phyloP scores from a whole-genome alignment of 2,113 vertebrate species.

The Chinchilla lanigera region DNA sequence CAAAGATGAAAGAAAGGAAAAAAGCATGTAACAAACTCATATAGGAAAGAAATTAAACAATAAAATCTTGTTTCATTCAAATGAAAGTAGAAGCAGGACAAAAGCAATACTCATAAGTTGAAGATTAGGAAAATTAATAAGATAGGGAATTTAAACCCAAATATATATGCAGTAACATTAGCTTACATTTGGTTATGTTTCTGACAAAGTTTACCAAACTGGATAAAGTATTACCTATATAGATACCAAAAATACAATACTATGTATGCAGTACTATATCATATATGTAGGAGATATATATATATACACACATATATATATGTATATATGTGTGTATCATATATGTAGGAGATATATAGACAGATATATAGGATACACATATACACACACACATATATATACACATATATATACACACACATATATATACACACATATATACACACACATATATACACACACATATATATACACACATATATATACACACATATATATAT shows the following conservation, averaged over 20 bases:
- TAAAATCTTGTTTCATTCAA: background rate
- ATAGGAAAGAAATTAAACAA: background rate
- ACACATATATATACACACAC: too few relatives aligned
- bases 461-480: too few relatives aligned
- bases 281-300: background rate
- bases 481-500: background rate
- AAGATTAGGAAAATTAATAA: background rate
- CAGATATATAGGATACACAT: too few relatives aligned
- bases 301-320: too few relatives aligned
- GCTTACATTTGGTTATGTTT: background rate
- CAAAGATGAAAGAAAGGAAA: background rate
- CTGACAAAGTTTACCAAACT: background rate
- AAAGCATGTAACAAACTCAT: background rate
- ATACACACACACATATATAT: too few relatives aligned
- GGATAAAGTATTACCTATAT: background rate
- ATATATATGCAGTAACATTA: background rate
- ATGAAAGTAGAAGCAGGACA: background rate
- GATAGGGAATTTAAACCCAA: background rate
- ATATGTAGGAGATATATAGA: too few relatives aligned
- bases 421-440: too few relatives aligned
- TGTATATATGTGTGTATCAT: too few relatives aligned
- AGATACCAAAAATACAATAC: background rate
- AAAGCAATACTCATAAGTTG: background rate
- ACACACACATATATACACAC: too few relatives aligned
- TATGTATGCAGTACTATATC: background rate